Evolutionary conservation across 2,888 invertebrate species (phyloP).

Genomic region (Syritta pipiens): DNA sequence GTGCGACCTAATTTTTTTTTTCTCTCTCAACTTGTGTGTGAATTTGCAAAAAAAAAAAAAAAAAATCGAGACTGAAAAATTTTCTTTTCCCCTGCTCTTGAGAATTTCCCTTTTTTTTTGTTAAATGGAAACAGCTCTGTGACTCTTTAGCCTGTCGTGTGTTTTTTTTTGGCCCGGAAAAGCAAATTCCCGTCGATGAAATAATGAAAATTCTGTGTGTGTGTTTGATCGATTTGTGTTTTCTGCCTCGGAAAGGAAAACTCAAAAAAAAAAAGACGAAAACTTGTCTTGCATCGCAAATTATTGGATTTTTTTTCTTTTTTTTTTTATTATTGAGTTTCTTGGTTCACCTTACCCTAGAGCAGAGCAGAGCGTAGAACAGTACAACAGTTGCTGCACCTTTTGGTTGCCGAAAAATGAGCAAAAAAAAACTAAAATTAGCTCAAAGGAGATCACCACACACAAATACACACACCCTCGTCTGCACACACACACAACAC

Average conservation of each 20-base stretch:
- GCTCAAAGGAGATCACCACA: constrained; percentile 36
- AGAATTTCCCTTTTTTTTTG: too few relatives aligned
- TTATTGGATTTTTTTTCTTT: too few relatives aligned
- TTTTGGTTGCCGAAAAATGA: constrained; percentile 50
- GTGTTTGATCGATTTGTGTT: constrained; percentile 68
- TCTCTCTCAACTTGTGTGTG: constrained; percentile 31
- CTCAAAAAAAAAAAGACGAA: neutral
- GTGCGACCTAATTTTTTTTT: constrained; percentile 69
- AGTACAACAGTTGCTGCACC: constrained; percentile 11
- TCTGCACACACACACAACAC: neutral
- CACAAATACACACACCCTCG: neutral
- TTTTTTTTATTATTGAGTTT: constrained; percentile 14
- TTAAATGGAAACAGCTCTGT: too few relatives aligned
- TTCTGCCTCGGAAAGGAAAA: too few relatives aligned
- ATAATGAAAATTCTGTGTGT: neutral
- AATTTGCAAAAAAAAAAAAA: constrained; percentile 24
- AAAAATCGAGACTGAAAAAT: constrained; percentile 19
- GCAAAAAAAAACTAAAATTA: constrained; percentile 54
- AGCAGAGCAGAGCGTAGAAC: neutral
- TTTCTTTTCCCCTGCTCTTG: constrained; percentile 13
- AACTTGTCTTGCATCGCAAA: too few relatives aligned
- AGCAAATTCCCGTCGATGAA: neutral
- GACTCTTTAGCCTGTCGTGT: too few relatives aligned
- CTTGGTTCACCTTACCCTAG: neutral
- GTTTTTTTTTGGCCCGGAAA: neutral